A percentile compares a stretch with the other conserved stretches of the same genome.
Conservation (phyloP, 92 coral and sea anemone species). For the Umimayanthus kanabou region DNA sequence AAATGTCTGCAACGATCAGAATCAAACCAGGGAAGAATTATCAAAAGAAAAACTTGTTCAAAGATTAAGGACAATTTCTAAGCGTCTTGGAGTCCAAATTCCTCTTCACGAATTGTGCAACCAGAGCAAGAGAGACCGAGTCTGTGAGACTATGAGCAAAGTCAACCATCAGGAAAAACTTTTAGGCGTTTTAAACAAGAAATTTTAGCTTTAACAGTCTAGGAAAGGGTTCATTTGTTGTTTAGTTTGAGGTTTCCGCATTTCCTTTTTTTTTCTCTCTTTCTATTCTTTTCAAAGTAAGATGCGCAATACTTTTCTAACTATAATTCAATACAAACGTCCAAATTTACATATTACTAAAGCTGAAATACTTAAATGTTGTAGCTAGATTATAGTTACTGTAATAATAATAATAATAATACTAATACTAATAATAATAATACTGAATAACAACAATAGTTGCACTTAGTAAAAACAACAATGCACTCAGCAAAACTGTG, state of each 20-base stretch:
- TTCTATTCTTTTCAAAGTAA: neutral
- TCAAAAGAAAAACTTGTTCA: neutral
- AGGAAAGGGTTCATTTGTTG: neutral
- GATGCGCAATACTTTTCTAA: neutral
- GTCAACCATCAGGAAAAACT: neutral
- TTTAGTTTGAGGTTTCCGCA: neutral
- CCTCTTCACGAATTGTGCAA: neutral
- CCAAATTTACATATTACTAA: too few relatives aligned
- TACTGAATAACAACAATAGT: neutral
- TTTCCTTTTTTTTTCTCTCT: neutral
- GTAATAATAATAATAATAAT: neutral
- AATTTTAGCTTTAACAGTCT: neutral
- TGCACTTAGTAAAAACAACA: neutral
- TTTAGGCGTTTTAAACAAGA: slow-evolving; percentile 1
- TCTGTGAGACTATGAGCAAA: neutral
- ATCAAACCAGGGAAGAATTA: neutral
- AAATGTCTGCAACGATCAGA: neutral
- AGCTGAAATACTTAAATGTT: neutral
- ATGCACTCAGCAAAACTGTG: neutral
- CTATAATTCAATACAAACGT: too few relatives aligned
- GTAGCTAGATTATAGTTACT: neutral
- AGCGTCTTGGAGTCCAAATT: slow-evolving; percentile 7
- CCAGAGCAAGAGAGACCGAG: neutral
- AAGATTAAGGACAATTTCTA: neutral
- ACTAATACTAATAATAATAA: neutral